A percentile compares a stretch with the other conserved stretches of the same genome.
Evolutionary conservation across 1,140 invertebrate species (phyloP).

Genomic region (Gryon sp.): DNA sequence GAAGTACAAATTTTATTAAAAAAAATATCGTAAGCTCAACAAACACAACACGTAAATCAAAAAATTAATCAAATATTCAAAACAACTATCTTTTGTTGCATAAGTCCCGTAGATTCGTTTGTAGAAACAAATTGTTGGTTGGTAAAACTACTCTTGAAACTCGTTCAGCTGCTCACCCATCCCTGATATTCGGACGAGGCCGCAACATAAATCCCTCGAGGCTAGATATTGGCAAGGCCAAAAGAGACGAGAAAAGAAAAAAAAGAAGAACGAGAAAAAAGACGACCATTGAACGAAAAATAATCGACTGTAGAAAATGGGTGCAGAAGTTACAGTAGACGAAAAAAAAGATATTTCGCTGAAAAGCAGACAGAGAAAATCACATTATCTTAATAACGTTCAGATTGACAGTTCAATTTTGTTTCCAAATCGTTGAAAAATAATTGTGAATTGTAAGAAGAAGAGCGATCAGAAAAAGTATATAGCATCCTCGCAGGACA

Average conservation of each 20-base stretch:
- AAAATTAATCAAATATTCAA: slow-evolving; percentile 37
- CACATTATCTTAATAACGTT: slow-evolving; percentile 37
- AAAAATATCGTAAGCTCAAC: too few species aligned
- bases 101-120: slow-evolving; percentile 11
- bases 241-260: slow-evolving; percentile 42
- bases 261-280: slow-evolving; percentile 30
- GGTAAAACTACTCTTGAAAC: slow-evolving; percentile 67
- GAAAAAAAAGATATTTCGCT: slow-evolving; percentile 29
- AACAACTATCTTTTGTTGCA: slow-evolving; percentile 20
- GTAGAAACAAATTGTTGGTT: slow-evolving; percentile 68
- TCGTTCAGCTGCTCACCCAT: slow-evolving; percentile 46
- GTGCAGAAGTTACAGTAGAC: slow-evolving; percentile 29
- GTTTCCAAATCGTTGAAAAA: slow-evolving; percentile 13
- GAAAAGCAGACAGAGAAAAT: slow-evolving; percentile 16
- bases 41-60: slow-evolving; percentile 4
- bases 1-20: too few species aligned
- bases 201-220: slow-evolving; percentile 68
- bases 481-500: too few species aligned
- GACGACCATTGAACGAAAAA: slow-evolving; percentile 43
- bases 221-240: slow-evolving; percentile 65
- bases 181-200: slow-evolving; percentile 40
- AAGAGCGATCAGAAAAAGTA: background rate
- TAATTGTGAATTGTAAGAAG: slow-evolving; percentile 20
- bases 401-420: slow-evolving; percentile 47
- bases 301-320: slow-evolving; percentile 45